A percentile compares a stretch with the other conserved stretches of the same genome.
These are phyloP conservation scores for Pomacea maculata DNA, from an alignment of 1,140 invertebrate species.

Conservation along the genomic window DNA sequence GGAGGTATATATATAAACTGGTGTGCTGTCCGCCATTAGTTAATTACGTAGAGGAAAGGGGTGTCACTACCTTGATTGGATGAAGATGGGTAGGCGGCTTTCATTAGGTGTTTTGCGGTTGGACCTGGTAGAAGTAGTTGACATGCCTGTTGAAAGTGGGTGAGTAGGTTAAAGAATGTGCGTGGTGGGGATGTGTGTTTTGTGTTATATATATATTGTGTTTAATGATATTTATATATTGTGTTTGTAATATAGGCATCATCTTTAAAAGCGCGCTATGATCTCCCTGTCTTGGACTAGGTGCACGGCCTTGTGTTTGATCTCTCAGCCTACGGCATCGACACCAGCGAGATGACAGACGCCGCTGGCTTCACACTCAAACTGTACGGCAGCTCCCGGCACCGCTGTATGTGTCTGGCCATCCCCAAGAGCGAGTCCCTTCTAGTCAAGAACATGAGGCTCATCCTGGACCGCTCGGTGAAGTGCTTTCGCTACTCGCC, in stretches of 20 bases:
- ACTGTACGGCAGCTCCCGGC: slow-evolving; percentile 56
- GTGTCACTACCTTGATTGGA: no score
- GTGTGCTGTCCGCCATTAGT: no score
- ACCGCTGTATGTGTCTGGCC: slow-evolving; percentile 56
- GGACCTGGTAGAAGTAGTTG: no score
- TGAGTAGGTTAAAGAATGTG: neutral
- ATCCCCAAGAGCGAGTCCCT: slow-evolving; percentile 54
- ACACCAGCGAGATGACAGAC: slow-evolving; percentile 19
- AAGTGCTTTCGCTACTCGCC: slow-evolving; percentile 13
- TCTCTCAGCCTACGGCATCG: slow-evolving; percentile 50
- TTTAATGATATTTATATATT: neutral
- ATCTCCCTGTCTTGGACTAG: neutral
- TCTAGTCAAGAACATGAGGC: slow-evolving; percentile 50
- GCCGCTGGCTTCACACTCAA: slow-evolving; percentile 55
- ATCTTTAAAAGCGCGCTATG: no score
- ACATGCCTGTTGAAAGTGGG: neutral
- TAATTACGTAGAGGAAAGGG: no score
- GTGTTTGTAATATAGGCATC: neutral
- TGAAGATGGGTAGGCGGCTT: no score
- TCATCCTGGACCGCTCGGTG: slow-evolving; percentile 59
- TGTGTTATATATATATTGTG: neutral
- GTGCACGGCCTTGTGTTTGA: slow-evolving; percentile 56
- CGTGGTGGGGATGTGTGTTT: slow-evolving; percentile 4
- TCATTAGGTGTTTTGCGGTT: no score
- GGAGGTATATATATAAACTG: no score